phyloP scores from a whole-genome alignment of 2,113 vertebrate genomes.

The Balaenoptera acutorostrata region DNA sequence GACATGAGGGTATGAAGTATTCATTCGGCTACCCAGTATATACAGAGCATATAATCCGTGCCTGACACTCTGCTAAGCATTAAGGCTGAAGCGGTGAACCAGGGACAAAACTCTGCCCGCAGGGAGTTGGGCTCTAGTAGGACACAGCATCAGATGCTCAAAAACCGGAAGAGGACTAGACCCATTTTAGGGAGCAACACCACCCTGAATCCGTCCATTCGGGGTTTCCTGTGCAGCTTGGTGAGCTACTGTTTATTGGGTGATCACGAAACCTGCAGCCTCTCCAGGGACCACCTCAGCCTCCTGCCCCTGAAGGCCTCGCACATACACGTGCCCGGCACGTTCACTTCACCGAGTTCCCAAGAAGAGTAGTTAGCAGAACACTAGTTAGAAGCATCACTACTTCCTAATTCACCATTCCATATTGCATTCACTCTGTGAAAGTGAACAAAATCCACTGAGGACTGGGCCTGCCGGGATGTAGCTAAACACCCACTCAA shows the following conservation, averaged over 20 bases:
- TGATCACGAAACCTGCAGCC: neutral
- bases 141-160: neutral
- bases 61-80: neutral
- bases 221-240: neutral
- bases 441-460: neutral
- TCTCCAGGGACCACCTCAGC: neutral
- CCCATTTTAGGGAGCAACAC: neutral
- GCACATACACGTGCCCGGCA: too few species aligned
- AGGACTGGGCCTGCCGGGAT: neutral
- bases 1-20: neutral
- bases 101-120: neutral
- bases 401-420: neutral
- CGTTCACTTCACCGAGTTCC: neutral
- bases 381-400: neutral
- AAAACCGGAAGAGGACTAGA: neutral
- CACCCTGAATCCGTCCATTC: rapidly evolving
- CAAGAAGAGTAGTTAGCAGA: neutral
- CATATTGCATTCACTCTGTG: rapidly evolving
- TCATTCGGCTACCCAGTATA: neutral
- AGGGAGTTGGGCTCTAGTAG: neutral
- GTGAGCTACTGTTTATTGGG: neutral
- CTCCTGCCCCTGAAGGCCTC: neutral
- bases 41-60: neutral
- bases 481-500: neutral
- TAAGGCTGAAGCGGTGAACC: neutral